Evolutionary conservation across 2,888 invertebrate genomes (phyloP).

Genomic region (Polyploca ridens): DNA sequence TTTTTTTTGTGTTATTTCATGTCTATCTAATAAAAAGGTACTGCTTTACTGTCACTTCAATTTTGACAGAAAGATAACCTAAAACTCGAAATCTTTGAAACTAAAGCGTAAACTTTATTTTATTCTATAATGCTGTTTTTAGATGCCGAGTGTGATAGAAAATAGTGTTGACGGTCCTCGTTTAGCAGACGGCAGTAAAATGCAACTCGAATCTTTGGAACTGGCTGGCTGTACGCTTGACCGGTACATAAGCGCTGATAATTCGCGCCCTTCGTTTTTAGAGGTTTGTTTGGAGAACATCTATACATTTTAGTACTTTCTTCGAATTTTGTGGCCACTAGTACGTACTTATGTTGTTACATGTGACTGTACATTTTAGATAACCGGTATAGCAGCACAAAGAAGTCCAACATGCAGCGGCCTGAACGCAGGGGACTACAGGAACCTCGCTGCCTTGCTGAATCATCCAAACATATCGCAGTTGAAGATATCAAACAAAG

Average conservation of each 20-base stretch:
- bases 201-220: constrained; percentile 88
- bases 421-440: constrained; percentile 95
- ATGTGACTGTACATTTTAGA: constrained; percentile 55
- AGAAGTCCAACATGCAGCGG: constrained; percentile 95
- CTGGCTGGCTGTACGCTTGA: constrained; percentile 92
- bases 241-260: constrained; percentile 88
- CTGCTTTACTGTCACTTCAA: not conserved
- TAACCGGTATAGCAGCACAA: constrained; percentile 87
- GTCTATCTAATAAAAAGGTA: constrained; percentile 13
- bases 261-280: constrained; percentile 88
- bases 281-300: constrained; percentile 70
- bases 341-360: not conserved
- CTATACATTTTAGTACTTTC: constrained; percentile 3
- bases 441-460: constrained; percentile 88
- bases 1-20: constrained; percentile 7
- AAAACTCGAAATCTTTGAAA: constrained; percentile 34
- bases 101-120: constrained; percentile 33
- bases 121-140: constrained; percentile 50
- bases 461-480: constrained; percentile 90
- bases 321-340: not conserved
- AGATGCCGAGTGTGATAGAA: constrained; percentile 72
- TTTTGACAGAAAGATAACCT: constrained; percentile 42
- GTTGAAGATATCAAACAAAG: constrained; percentile 91
- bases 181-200: constrained; percentile 66
- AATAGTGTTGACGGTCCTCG: constrained; percentile 62